Percentiles rank a stretch among this genome's conserved stretches.
These are phyloP conservation scores for Orchesella flavescens DNA, from an alignment of 2,888 invertebrate species.

Conservation along the genomic window DNA sequence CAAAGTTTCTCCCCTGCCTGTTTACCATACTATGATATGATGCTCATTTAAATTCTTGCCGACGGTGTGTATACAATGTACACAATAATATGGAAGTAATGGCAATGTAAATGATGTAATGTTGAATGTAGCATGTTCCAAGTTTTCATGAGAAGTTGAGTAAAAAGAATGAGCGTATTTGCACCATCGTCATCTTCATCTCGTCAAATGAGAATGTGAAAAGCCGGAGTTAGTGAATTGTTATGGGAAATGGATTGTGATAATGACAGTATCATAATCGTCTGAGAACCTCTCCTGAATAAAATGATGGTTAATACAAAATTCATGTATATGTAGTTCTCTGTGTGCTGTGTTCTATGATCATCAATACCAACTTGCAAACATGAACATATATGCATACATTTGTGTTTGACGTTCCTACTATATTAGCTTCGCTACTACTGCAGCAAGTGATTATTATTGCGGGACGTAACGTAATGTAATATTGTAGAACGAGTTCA, in stretches of 20 bases:
- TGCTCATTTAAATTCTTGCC: conserved; percentile 8
- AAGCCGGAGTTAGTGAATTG: conserved; percentile 16
- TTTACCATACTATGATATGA: not conserved
- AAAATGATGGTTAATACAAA: too few species aligned
- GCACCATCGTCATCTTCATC: not conserved
- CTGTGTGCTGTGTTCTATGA: too few species aligned
- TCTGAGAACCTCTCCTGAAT: too few species aligned
- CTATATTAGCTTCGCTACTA: too few species aligned
- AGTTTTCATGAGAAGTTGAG: conserved; percentile 7
- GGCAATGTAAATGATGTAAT: not conserved
- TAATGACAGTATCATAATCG: conserved; percentile 18
- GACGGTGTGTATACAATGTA: not conserved
- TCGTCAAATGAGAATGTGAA: not conserved
- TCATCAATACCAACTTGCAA: too few species aligned
- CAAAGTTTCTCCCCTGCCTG: not conserved
- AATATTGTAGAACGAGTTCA: not conserved
- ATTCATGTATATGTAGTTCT: too few species aligned
- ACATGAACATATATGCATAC: too few species aligned
- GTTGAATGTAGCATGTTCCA: conserved; percentile 15
- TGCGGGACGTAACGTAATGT: too few species aligned
- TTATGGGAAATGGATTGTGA: conserved; percentile 32
- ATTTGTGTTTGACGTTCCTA: too few species aligned
- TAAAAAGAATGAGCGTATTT: not conserved
- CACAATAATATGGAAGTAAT: not conserved
- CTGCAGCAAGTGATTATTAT: too few species aligned